These are phyloP conservation scores for Mus minutoides DNA, from an alignment of 2,797 vertebrate species.

Conservation along the genomic window DNA sequence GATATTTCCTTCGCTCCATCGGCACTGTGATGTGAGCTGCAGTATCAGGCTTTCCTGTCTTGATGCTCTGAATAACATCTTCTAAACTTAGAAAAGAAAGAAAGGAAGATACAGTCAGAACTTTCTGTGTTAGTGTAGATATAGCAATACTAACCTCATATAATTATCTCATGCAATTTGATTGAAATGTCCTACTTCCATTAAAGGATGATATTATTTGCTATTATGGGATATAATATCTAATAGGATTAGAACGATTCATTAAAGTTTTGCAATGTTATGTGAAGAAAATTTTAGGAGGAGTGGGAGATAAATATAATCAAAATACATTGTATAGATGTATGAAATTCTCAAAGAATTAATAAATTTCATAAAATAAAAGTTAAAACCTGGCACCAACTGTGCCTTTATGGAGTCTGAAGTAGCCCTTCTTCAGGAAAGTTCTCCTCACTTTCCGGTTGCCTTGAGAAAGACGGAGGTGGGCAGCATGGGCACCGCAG, in stretches of 20 bases:
- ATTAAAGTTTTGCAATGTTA: not conserved
- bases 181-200: not conserved
- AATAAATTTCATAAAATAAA: not conserved
- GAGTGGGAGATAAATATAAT: not conserved
- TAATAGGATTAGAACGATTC: not conserved
- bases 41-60: not conserved
- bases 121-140: not conserved
- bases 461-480: too few relatives aligned
- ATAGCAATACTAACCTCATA: not conserved
- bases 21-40: accelerated
- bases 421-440: too few relatives aligned
- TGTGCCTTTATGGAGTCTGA: too few relatives aligned
- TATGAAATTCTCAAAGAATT: not conserved
- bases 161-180: not conserved
- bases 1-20: not conserved
- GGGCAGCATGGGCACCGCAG: too few relatives aligned
- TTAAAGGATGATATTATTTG: not conserved
- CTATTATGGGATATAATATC: not conserved
- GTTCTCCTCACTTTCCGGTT: too few relatives aligned
- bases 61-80: not conserved
- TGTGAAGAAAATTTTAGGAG: not conserved
- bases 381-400: not conserved
- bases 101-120: not conserved
- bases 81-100: not conserved
- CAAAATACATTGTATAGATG: not conserved